These are phyloP conservation scores for Drosophila cardini DNA, from an alignment of 1,140 invertebrate genomes.

Conservation along the genomic window DNA sequence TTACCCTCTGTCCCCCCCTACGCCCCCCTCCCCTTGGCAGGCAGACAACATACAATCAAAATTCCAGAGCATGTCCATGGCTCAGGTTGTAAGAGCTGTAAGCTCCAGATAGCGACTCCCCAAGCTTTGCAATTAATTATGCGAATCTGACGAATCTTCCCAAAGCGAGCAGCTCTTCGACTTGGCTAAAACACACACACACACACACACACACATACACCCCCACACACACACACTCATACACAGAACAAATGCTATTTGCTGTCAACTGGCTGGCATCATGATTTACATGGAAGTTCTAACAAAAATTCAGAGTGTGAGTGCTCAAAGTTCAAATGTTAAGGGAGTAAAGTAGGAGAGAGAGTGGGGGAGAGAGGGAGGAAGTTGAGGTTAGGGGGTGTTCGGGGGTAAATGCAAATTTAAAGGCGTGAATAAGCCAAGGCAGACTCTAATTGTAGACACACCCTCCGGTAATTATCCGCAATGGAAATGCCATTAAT, in stretches of 20 bases:
- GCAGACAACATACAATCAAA: slow-evolving; percentile 75
- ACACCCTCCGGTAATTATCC: slow-evolving; percentile 81
- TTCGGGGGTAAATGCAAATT: slow-evolving; percentile 73
- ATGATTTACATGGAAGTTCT: slow-evolving; percentile 77
- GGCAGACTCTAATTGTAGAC: slow-evolving; percentile 80
- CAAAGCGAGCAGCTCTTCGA: slow-evolving; percentile 74
- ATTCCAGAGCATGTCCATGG: slow-evolving; percentile 69
- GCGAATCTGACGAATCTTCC: slow-evolving; percentile 83
- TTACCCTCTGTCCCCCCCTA: neutral
- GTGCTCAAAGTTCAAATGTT: slow-evolving; percentile 27
- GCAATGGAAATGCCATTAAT: slow-evolving; percentile 83
- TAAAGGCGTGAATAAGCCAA: slow-evolving; percentile 81
- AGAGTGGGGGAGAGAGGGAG: neutral
- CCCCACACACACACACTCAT: slow-evolving; percentile 21
- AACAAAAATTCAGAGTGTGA: slow-evolving; percentile 31
- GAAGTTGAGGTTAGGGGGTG: slow-evolving; percentile 1
- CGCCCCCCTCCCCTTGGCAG: slow-evolving; percentile 9
- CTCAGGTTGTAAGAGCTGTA: slow-evolving; percentile 55
- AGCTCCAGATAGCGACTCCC: slow-evolving; percentile 46
- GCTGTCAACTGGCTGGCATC: slow-evolving; percentile 76
- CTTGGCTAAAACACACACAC: slow-evolving; percentile 54
- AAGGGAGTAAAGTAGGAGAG: no score
- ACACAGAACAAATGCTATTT: slow-evolving; percentile 49
- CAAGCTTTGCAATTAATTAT: slow-evolving; percentile 83
- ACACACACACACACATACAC: slow-evolving; percentile 31